Evolutionary conservation across 2,888 invertebrate genomes (phyloP).

Genomic region (Drosophila mulleri): DNA sequence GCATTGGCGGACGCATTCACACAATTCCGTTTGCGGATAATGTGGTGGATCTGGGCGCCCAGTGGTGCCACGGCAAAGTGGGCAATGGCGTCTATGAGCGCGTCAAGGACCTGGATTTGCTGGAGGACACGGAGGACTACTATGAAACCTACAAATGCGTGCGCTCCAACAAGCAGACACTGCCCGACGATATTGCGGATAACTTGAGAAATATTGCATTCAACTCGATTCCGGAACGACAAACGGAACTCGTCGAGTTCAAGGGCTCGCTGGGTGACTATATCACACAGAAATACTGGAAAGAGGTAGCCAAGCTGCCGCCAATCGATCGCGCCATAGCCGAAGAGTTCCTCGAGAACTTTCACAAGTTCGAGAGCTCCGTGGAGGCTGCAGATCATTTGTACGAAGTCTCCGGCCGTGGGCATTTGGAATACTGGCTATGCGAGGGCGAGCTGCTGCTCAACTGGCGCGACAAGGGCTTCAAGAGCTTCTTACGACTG

Average conservation of each 20-base stretch:
- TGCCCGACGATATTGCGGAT: constrained; percentile 80
- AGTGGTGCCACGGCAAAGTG: constrained; percentile 89
- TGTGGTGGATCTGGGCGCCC: constrained; percentile 90
- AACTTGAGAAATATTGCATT: constrained; percentile 83
- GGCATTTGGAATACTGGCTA: constrained; percentile 87
- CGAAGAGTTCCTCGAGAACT: constrained; percentile 87
- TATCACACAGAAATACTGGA: constrained; percentile 76
- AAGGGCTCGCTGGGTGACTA: constrained; percentile 83
- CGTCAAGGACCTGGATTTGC: constrained; percentile 81
- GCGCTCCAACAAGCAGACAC: constrained; percentile 83
- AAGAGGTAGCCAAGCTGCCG: constrained; percentile 64
- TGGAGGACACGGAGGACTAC: constrained; percentile 74
- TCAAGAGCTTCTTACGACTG: constrained; percentile 88
- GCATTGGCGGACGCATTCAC: constrained; percentile 88
- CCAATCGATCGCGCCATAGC: constrained; percentile 83
- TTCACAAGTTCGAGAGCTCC: constrained; percentile 85
- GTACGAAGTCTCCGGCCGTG: constrained; percentile 89
- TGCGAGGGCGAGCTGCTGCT: constrained; percentile 90
- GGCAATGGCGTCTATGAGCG: constrained; percentile 87
- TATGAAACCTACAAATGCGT: constrained; percentile 81
- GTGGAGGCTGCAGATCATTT: constrained; percentile 88
- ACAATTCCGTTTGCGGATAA: constrained; percentile 86
- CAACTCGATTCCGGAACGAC: constrained; percentile 81
- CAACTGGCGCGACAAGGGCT: constrained; percentile 91
- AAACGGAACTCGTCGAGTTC: constrained; percentile 77